Conservation (phyloP, 2,113 vertebrate genomes). For the Psephotus haematonotus region DNA sequence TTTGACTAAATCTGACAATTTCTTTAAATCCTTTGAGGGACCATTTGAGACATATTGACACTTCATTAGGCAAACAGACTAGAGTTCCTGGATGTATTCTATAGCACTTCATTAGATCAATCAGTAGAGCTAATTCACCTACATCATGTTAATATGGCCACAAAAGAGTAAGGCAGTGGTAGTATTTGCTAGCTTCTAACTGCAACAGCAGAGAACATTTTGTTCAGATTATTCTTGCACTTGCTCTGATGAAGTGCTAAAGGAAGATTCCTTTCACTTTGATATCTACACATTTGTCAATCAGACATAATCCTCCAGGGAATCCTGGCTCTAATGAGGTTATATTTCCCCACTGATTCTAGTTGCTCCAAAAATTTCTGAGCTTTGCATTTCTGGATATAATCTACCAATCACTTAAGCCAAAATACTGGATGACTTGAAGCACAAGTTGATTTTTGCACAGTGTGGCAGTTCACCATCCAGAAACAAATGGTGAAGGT, state of each 20-base stretch:
- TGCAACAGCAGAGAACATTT: neutral
- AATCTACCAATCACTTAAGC: neutral
- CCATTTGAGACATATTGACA: neutral
- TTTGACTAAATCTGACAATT: slow-evolving; percentile 10
- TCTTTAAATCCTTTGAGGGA: neutral
- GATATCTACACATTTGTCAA: neutral
- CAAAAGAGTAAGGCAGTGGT: neutral
- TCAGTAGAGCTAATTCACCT: neutral
- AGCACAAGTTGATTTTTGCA: neutral
- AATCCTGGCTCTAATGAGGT: neutral
- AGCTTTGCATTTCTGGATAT: neutral
- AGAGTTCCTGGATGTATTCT: neutral
- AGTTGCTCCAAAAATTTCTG: neutral
- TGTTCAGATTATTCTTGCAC: neutral
- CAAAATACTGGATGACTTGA: neutral
- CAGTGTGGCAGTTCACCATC: neutral
- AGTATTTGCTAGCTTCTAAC: neutral
- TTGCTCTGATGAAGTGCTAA: neutral
- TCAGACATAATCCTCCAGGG: neutral
- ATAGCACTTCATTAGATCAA: neutral
- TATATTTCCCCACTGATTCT: neutral
- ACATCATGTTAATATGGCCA: neutral
- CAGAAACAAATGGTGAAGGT: neutral
- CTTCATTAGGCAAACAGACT: neutral
- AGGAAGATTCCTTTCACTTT: neutral